These are phyloP conservation scores for Anarhynchus alexandrinus DNA, from an alignment of 2,113 vertebrate genomes.

Conservation along the genomic window DNA sequence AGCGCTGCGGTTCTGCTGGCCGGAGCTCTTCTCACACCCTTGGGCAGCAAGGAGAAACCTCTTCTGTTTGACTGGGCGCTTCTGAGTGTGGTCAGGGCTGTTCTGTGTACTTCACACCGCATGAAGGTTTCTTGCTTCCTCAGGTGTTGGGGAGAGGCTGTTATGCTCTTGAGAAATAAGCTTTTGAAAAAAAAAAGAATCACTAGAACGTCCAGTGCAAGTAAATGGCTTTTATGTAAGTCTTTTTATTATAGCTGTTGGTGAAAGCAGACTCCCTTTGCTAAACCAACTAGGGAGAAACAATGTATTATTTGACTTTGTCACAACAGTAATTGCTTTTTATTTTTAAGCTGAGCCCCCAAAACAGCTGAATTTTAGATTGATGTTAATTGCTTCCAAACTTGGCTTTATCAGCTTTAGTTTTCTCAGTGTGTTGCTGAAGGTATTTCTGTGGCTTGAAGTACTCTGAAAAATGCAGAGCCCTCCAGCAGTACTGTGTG, in stretches of 20 bases:
- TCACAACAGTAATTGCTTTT: conserved; percentile 26
- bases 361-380: conserved; percentile 13
- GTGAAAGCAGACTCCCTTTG: background rate
- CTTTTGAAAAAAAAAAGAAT: background rate
- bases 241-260: background rate
- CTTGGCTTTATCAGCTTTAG: conserved; percentile 17
- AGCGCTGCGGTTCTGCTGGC: background rate
- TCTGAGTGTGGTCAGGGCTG: background rate
- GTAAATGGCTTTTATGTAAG: background rate
- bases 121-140: background rate
- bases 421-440: background rate
- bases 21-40: background rate
- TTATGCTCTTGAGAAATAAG: background rate
- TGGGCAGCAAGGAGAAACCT: background rate
- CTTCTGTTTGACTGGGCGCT: background rate
- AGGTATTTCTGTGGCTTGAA: background rate
- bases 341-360: conserved; percentile 11
- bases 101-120: background rate
- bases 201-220: background rate
- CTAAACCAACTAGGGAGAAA: background rate
- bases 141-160: background rate
- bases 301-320: background rate
- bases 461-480: background rate
- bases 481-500: background rate
- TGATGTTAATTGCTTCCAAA: conserved; percentile 44